phyloP scores from a whole-genome alignment of 2,888 invertebrate species.

The Mythimna vitellina region DNA sequence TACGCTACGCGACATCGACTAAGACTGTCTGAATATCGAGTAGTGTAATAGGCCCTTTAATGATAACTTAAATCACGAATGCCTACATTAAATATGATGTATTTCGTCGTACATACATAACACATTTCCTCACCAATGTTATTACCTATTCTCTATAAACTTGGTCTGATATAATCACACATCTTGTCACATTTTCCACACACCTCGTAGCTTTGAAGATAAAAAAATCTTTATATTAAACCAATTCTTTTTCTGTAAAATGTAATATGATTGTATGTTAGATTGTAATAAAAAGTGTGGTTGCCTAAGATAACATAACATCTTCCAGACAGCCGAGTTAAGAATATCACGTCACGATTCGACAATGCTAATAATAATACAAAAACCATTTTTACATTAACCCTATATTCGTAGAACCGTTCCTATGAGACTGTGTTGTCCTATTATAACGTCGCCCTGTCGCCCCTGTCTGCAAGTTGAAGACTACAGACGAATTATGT shows the following conservation, averaged over 20 bases:
- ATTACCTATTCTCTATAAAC: constrained; percentile 13
- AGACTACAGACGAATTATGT: not conserved
- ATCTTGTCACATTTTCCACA: not conserved
- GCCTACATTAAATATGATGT: constrained; percentile 12
- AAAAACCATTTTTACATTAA: not conserved
- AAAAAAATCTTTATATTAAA: not conserved
- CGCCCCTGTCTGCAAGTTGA: not conserved
- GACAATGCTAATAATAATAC: not conserved
- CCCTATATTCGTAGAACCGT: not conserved
- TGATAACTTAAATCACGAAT: constrained; percentile 1
- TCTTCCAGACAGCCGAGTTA: not conserved
- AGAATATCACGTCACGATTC: not conserved
- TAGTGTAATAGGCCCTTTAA: too few species aligned
- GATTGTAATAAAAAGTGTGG: not conserved
- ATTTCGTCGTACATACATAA: constrained; percentile 2
- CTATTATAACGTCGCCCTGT: not conserved
- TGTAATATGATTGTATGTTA: not conserved
- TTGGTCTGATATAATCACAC: constrained; percentile 27
- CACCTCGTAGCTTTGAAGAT: constrained; percentile 4
- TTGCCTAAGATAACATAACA: not conserved
- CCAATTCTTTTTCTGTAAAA: not conserved
- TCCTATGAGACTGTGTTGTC: not conserved
- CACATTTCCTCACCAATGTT: constrained; percentile 14
- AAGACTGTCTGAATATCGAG: too few species aligned
- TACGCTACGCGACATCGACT: too few species aligned